Base-by-base conservation (phyloP, 2,797 vertebrate species). In the Crocidura indochinensis region DNA sequence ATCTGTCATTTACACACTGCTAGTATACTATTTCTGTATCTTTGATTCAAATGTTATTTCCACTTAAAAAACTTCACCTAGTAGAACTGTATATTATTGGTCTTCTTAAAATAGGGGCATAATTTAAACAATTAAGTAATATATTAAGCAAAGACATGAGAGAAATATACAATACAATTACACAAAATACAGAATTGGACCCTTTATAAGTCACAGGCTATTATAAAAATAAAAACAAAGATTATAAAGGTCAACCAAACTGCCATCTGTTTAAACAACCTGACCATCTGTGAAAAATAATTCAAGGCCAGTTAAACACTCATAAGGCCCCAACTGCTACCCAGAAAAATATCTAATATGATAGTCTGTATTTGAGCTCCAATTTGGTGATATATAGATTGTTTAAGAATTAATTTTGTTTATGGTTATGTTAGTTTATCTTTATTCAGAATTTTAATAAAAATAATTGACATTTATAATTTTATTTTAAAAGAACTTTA, bases 221-320 rank as follows among this genome's bases (percentile, higher is more conserved):
- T 78, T 92, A 91, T 68, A 60, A 86, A 94, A 91, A 88, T 76
- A 49, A 91, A 94, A 94, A 80, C 80, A 92, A 92, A 95, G 44
- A 91, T 94, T 91, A 82, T 85, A 94, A 96, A 96, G 88, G 95
- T 94, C 95, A 96, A 85, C 80, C 29, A 77, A 95, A 53, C 22
- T 74, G 62, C 92, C 94, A 96, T 95, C 90, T 96, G 93, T 47
- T 95, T 93, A 90, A 86, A 60, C 51, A 88, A 85, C 17, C 73
- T 91, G 90, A 29, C 93, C 92, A 91, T 92, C 93, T 94, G 92
- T 92, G 88, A 81, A 62, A 88, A 17, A 86, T 74, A 90, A 86
- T 84, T 81, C 69, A 92, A 91, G 86, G 76, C 88, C 80, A 91
- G 73, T 77, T 81, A 76, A 74, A 67, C 91, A 53, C 46, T 77